Evolutionary conservation across 2,113 vertebrate genomes (phyloP).

Genomic region (Pseudorasbora parva): DNA sequence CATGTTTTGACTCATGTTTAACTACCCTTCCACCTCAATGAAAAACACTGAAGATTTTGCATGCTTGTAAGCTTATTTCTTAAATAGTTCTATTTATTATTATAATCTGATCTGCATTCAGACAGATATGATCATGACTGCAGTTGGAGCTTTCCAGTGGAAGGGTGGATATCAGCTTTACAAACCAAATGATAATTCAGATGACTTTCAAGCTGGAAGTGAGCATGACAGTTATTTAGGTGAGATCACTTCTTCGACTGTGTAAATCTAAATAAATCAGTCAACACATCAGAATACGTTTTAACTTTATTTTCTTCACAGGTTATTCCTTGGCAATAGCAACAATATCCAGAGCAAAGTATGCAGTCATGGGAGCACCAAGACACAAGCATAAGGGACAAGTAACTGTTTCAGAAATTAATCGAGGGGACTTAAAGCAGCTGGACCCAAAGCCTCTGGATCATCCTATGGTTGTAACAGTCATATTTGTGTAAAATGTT

Average conservation of each 20-base stretch:
- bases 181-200: rapidly evolving
- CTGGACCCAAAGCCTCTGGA: background rate
- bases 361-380: slow-evolving; percentile 72
- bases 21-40: no score
- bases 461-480: slow-evolving; percentile 27
- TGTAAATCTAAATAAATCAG: background rate
- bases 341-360: rapidly evolving
- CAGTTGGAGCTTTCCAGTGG: slow-evolving; percentile 74
- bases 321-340: slow-evolving; percentile 75
- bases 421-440: rapidly evolving
- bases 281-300: background rate
- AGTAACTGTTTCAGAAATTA: slow-evolving; percentile 49
- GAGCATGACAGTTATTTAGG: slow-evolving; percentile 71
- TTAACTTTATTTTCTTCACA: slow-evolving; percentile 42
- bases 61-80: no score
- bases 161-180: slow-evolving; percentile 66
- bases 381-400: slow-evolving; percentile 69
- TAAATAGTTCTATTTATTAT: no score
- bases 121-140: slow-evolving; percentile 57
- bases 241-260: slow-evolving; percentile 37
- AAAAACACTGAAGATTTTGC: no score
- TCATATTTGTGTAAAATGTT: background rate
- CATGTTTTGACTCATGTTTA: no score
- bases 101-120: slow-evolving; percentile 1
- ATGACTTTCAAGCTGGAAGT: slow-evolving; percentile 21